Base-by-base conservation (phyloP, 2,797 vertebrate genomes). In the Cynodonichthys magdalenae region DNA sequence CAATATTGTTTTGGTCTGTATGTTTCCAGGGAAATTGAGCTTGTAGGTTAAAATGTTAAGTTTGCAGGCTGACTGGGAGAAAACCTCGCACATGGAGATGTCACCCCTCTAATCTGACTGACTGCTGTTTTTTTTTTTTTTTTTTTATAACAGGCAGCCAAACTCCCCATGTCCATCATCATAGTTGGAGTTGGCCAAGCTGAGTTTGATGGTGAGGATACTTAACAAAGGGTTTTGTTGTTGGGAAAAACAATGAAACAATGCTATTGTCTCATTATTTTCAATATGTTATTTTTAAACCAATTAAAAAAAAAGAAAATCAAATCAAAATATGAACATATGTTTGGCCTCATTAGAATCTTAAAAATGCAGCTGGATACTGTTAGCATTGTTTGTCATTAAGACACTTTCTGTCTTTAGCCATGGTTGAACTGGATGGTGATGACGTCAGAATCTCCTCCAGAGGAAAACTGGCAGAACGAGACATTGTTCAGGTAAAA, bases 161-260 rank as follows among this genome's bases (percentile, higher is more conserved):
- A 95, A 82, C 95, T 98, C 36, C 97, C 96, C 59, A 98, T 98
- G 97, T 98, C 97, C 48, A 98, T 98, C 92, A 98, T 98, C 91
- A 98, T 98, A 58, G 92, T 98, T 42, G 97, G 96, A 63, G 97
- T 98, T 11, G 97, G 97, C 61, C 97, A 97, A 82, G 97, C 97
- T 0, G 97, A 98, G 82, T 98, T 98, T 5, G 97, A 98, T 45
- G 97, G 97, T 98, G 90, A 96, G 84, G 77, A 50, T 20, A 67
- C 24, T 18, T 39, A 41, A 17, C 47, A 5, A 49, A 24, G 50
- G 28, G 18, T 54, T 11, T 20, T 14, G 9, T 15, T 27, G 7
- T 55, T 44, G 4, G 8, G 44, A 47, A 45, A 55, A 50, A 36
- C 68, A 5, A 52, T 9, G n/a, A 69, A 71, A 24, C 14, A 57